Evolutionary conservation across 2,797 vertebrate species (phyloP), one percentile per base, ranked within the genome.

Genomic region (Platyrinchus mystaceus): DNA sequence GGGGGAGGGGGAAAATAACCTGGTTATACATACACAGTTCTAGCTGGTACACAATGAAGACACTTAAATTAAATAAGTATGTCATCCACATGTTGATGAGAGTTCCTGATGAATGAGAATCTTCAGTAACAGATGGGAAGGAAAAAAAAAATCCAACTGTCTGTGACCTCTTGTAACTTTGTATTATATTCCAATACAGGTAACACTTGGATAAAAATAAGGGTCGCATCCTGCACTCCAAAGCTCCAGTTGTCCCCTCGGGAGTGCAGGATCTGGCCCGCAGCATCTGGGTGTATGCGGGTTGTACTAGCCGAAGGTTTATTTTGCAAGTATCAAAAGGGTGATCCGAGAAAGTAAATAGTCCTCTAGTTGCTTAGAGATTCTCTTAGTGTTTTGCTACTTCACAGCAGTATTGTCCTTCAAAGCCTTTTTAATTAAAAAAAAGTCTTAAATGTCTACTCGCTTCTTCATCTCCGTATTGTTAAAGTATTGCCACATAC

Each of bases 401-500:
- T 87, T 95, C 95, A 96, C 74, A 97, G 95, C 95, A 96, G 90
- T 74, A 77, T 84, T 94, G 94, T 96, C 97, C 95, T 97, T 97
- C 97, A 96, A 84, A 95, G 87, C 87, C 88, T 94, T 96, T 92
- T 97, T 94, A 96, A 94, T 93, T 95, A 96, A 94, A 96, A 95
- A 93, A 94, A 95, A 47, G 89, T 74, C 89, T 79, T 92, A 91
- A 89, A 77, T 14, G 87, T 96, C 90, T 95, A 89, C 94, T 95
- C 87, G 41, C 93, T 97, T 97, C 96, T 97, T 96, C 84, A 94
- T 97, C 94, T 97, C 92, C 78, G 93, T 94, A 92, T 96, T 96
- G 88, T 97, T 94, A 87, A 82, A 97, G 95, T 97, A 97, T 97
- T 98, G 96, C 97, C 97, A 96, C 96, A 97, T 97, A 97, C 97